phyloP scores from a whole-genome alignment of 2,797 vertebrate species.

The Danio jaintianensis region DNA sequence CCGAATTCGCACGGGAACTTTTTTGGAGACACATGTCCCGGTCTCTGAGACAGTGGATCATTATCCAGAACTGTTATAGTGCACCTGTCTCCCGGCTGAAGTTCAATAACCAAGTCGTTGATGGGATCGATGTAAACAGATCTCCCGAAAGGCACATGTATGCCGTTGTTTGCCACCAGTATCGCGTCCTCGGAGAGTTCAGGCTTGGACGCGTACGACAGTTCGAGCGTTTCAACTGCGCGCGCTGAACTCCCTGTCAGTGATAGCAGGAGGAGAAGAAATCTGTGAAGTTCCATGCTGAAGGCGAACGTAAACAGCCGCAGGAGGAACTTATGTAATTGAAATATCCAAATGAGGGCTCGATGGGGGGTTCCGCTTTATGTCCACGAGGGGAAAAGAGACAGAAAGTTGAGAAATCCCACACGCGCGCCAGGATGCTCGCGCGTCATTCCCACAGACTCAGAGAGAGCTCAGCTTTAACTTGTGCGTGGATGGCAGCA shows the following conservation, averaged over 20 bases:
- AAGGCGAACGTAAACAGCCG: constrained; percentile 14
- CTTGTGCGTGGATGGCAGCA: constrained; percentile 62
- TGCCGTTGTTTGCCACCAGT: constrained; percentile 88
- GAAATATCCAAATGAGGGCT: constrained; percentile 5
- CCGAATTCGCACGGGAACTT: constrained; percentile 94
- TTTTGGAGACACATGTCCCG: constrained; percentile 87
- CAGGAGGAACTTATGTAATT: constrained; percentile 21
- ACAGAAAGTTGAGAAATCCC: constrained; percentile 48
- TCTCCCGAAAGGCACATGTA: constrained; percentile 91
- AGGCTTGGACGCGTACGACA: constrained; percentile 78
- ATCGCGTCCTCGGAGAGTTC: constrained; percentile 83
- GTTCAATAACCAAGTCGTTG: constrained; percentile 90
- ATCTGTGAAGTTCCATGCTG: constrained; percentile 68
- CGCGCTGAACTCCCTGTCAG: constrained; percentile 65
- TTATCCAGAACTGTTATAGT: constrained; percentile 89
- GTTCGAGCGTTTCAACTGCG: constrained; percentile 69
- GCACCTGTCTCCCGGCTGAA: constrained; percentile 91
- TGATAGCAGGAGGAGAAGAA: constrained; percentile 68
- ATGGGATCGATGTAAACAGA: constrained; percentile 90
- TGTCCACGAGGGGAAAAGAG: constrained; percentile 33
- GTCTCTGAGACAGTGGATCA: constrained; percentile 89
- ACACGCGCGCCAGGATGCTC: constrained; percentile 39
- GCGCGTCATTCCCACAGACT: constrained; percentile 64
- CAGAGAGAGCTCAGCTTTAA: constrained; percentile 78
- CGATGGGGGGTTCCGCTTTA: neutral